phyloP scores from a whole-genome alignment of 2,113 vertebrate species.

The Myxocyprinus asiaticus region DNA sequence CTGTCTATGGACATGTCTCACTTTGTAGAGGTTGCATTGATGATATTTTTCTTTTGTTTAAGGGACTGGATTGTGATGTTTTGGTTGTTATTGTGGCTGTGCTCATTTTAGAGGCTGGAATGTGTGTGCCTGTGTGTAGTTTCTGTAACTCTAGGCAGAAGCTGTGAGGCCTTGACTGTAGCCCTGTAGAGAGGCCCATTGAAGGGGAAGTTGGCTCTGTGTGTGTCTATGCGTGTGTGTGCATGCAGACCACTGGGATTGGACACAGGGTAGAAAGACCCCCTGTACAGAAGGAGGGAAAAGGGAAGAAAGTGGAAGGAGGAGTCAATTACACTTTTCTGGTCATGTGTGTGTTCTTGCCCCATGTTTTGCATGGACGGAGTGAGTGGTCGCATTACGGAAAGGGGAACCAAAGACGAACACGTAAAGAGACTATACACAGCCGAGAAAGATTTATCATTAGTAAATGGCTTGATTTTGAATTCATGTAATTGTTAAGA shows the following conservation, averaged over 20 bases:
- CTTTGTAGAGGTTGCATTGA: neutral
- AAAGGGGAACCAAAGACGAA: conserved; percentile 14
- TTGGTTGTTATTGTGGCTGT: conserved; percentile 46
- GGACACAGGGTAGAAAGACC: conserved; percentile 51
- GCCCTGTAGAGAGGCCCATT: conserved; percentile 49
- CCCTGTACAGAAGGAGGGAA: conserved; percentile 49
- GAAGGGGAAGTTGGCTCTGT: conserved; percentile 46
- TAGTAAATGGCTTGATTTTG: conserved; percentile 19
- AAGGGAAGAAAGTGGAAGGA: conserved; percentile 45
- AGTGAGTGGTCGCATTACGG: conserved; percentile 2
- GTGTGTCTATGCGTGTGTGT: conserved; percentile 43
- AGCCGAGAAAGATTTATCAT: neutral
- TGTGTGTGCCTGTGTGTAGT: conserved; percentile 44
- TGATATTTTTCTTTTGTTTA: conserved; percentile 16
- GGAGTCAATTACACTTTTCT: conserved; percentile 44
- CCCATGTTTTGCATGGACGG: conserved; percentile 30
- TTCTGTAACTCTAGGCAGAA: conserved; percentile 58
- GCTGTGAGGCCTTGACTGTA: conserved; percentile 56
- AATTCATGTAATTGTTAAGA: neutral
- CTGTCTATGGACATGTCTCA: neutral
- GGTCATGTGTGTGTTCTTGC: conserved; percentile 43
- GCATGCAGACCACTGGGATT: conserved; percentile 50
- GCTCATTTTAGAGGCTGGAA: conserved; percentile 43
- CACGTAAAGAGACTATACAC: conserved; percentile 12
- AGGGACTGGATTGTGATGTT: conserved; percentile 36